Percentiles rank a stretch among this genome's conserved stretches.
These are phyloP conservation scores for Microplitis deprimator DNA, from an alignment of 2,888 invertebrate species.

Conservation along the genomic window DNA sequence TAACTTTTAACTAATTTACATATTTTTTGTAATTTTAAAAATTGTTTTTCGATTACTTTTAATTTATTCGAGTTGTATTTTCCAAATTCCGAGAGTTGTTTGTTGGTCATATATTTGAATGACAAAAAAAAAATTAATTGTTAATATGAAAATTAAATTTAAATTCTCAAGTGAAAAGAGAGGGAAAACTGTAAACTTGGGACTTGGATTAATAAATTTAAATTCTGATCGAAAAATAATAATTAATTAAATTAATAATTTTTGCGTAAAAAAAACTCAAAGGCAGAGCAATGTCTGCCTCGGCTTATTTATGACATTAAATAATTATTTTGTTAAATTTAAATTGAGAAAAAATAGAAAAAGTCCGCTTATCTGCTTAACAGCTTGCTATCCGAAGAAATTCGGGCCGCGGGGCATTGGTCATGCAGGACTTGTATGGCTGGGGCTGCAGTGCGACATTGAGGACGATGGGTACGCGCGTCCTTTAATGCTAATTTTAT, in stretches of 20 bases:
- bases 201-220: too few species aligned
- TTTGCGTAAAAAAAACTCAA: constrained; percentile 48
- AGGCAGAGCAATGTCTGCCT: constrained; percentile 55
- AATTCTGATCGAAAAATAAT: not conserved
- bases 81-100: too few species aligned
- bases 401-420: constrained; percentile 96
- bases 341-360: constrained; percentile 42
- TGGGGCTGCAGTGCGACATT: constrained; percentile 89
- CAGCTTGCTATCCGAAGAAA: constrained; percentile 96
- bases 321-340: constrained; percentile 5
- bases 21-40: constrained; percentile 40
- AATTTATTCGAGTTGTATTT: too few species aligned
- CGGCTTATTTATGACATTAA: constrained; percentile 53
- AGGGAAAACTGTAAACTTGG: too few species aligned
- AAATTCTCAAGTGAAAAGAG: too few species aligned
- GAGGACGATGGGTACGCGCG: constrained; percentile 75
- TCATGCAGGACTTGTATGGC: constrained; percentile 89
- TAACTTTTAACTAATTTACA: not conserved
- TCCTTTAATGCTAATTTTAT: constrained; percentile 48
- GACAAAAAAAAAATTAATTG: too few species aligned
- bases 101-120: too few species aligned
- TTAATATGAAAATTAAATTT: too few species aligned
- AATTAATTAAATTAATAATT: constrained; percentile 1
- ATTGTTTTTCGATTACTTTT: constrained; percentile 12
- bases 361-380: constrained; percentile 66